phyloP scores from a whole-genome alignment of 2,888 invertebrate genomes.

The Stictocephala bisonia region DNA sequence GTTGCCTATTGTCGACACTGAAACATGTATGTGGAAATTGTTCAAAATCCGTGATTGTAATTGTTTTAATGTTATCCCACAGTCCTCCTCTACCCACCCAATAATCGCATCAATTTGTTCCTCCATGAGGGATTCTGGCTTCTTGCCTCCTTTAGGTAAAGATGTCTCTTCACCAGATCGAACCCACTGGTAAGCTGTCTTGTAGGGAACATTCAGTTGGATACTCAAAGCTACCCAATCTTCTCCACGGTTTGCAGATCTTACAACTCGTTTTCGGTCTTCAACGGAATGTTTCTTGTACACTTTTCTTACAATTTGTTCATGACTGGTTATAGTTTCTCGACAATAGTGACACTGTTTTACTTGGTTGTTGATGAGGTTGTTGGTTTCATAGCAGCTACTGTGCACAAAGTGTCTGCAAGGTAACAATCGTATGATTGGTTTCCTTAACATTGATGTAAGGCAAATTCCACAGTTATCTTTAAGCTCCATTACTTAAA shows the following conservation, averaged over 20 bases:
- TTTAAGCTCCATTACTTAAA: no score
- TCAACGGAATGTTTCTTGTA: neutral
- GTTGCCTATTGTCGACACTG: neutral
- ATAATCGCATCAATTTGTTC: conserved; percentile 5
- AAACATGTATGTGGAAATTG: no score
- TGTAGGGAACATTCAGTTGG: conserved; percentile 14
- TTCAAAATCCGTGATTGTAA: neutral
- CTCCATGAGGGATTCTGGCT: neutral
- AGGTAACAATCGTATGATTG: no score
- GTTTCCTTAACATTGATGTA: no score
- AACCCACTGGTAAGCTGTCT: conserved; percentile 8
- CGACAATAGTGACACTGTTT: no score
- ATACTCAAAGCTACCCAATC: neutral
- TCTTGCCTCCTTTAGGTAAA: neutral
- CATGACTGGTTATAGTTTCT: no score
- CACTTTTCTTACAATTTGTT: neutral
- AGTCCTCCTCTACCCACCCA: neutral
- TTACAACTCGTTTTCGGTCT: neutral
- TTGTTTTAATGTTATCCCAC: neutral
- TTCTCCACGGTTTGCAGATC: neutral
- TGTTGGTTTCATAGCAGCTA: no score
- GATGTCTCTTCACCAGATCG: neutral
- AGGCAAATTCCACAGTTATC: no score
- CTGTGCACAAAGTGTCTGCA: no score
- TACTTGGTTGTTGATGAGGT: no score